Evolutionary conservation across 2,888 invertebrate genomes (phyloP).

Genomic region (Cryptocephalus moraei): DNA sequence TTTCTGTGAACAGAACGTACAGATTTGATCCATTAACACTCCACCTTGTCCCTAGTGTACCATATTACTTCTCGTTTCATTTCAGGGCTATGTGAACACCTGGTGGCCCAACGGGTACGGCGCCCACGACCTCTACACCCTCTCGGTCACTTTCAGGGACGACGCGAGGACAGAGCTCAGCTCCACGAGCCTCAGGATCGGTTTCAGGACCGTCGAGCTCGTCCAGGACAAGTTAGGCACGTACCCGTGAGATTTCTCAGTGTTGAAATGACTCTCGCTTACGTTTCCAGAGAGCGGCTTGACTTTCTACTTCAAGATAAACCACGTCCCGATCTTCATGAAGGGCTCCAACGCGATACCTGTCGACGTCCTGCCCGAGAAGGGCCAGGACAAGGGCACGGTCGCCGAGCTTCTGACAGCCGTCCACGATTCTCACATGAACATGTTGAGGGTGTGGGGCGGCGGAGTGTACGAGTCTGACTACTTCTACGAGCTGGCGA

Average conservation of each 20-base stretch:
- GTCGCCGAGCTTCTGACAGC: conserved; percentile 56
- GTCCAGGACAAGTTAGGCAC: conserved; percentile 56
- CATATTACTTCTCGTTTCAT: not conserved
- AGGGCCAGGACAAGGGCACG: conserved; percentile 45
- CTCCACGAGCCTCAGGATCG: conserved; percentile 54
- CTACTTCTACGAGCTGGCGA: conserved; percentile 78
- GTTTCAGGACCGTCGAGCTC: conserved; percentile 78
- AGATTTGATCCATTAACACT: too few relatives aligned
- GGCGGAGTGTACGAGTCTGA: conserved; percentile 94
- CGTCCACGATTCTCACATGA: conserved; percentile 73
- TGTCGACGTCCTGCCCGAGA: conserved; percentile 71
- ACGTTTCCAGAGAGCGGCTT: conserved; percentile 40
- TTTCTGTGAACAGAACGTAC: too few relatives aligned
- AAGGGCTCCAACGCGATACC: conserved; percentile 96
- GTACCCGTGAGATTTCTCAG: not conserved
- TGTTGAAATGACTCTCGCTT: not conserved
- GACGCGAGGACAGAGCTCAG: conserved; percentile 25
- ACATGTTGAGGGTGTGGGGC: conserved; percentile 95
- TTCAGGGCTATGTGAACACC: conserved; percentile 38
- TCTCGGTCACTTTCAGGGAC: conserved; percentile 44
- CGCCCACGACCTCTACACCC: conserved; percentile 61
- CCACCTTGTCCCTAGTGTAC: too few relatives aligned
- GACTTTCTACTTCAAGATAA: conserved; percentile 80
- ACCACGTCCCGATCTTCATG: conserved; percentile 78
- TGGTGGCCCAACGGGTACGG: conserved; percentile 99